Base-by-base conservation (phyloP, 53 echinoderm and acorn worm species). In the Astropecten irregularis region DNA sequence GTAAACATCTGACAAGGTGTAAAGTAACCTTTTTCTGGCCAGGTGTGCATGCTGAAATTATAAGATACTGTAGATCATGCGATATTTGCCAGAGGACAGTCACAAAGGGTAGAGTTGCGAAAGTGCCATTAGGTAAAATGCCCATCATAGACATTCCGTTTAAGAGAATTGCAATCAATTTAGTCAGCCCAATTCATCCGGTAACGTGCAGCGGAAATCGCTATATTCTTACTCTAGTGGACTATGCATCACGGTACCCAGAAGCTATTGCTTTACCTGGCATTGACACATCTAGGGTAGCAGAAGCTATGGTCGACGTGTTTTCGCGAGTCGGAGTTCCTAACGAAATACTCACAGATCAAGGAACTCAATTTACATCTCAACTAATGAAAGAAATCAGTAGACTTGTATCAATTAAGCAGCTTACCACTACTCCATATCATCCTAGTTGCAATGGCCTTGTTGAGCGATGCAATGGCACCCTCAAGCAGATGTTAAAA, bases 81-180 rank as follows among this genome's bases (percentile, higher is more conserved):
- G n/a, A n/a, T n/a, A n/a, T n/a, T n/a, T n/a, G n/a, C 63, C 90
- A 90, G 60, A 49, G 82, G 28, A 90, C 81, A 14, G 36, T 86
- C 0, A 66, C 81, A n/a, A 90, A 86, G 72, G 82, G 82, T 0
- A 44, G 66, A 1, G 56, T 71, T 7, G 86, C 4, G 35, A 38
- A n/a, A n/a, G n/a, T n/a, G n/a, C n/a, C n/a, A n/a, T n/a, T n/a
- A n/a, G n/a, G n/a, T n/a, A n/a, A n/a, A 28, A 65, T 68, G 49
- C 84, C 89, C 0, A 18, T 85, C 8, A 85, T 69, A 22, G 85
- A 77, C 22, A 68, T 34, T 5, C 81, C 79, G 3, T 85, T 85
- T 33, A 16, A 55, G n/a, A 37, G 90, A 22, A 40, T 90, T 0
- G 71, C 82, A 0, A 59, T 82, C 27, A 82, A 90, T 81, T 32